These are phyloP conservation scores for Scytalopus superciliaris DNA, from an alignment of 2,113 vertebrate genomes.

Conservation along the genomic window DNA sequence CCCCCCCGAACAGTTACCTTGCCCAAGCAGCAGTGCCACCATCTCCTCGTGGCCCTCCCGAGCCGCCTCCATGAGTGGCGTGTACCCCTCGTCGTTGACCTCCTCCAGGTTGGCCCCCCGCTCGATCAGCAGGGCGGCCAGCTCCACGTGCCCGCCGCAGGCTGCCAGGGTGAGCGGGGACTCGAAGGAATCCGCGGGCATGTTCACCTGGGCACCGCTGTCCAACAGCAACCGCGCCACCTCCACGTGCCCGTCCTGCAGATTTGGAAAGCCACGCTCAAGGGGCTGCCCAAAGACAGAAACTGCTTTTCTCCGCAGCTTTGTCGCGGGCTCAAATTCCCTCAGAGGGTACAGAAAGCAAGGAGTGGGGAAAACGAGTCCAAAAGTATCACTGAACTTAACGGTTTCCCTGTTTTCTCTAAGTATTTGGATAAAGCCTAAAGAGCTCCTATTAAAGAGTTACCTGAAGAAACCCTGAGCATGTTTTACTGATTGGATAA, in stretches of 20 bases:
- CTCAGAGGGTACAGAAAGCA: background rate
- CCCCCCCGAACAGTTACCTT: constrained; percentile 76
- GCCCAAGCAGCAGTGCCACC: constrained; percentile 95
- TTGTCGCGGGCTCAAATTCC: background rate
- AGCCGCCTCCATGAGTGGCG: constrained; percentile 97
- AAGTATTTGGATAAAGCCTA: background rate
- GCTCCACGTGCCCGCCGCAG: constrained; percentile 95
- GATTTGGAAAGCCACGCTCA: background rate
- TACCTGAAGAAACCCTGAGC: background rate
- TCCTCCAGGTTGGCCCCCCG: constrained; percentile 97
- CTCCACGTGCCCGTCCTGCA: constrained; percentile 98
- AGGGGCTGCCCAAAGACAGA: fast-evolving
- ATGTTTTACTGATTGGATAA: background rate
- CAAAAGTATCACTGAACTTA: background rate
- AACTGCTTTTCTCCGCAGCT: background rate
- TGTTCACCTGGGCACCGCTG: constrained; percentile 98
- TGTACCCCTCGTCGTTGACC: constrained; percentile 98
- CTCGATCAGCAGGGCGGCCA: constrained; percentile 94
- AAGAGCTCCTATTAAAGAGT: background rate
- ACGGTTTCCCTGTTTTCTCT: background rate
- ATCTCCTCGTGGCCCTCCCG: constrained; percentile 98
- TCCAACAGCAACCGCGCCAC: constrained; percentile 95
- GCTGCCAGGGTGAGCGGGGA: constrained; percentile 95
- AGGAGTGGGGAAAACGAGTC: background rate
- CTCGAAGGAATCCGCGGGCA: constrained; percentile 98